Evolutionary conservation across 2,888 invertebrate genomes (phyloP), one percentile per base, ranked within the genome.

Genomic region (Meghimatium bilineatum): DNA sequence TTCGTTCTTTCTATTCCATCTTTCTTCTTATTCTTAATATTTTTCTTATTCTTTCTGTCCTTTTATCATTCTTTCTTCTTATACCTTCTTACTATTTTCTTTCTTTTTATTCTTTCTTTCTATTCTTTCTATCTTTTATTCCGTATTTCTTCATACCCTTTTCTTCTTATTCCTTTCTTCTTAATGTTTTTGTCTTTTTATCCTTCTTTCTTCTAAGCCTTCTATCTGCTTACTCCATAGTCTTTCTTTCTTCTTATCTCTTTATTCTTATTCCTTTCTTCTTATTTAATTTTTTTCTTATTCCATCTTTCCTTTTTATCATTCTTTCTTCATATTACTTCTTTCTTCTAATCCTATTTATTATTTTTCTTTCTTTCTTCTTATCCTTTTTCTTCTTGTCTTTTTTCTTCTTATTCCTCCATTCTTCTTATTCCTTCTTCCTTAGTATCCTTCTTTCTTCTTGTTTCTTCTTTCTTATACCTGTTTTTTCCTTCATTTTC

Each of bases 121-220:
- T 5, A 60, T 60, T 67, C 67, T 79, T 67, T 79, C 67, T 67
- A 29, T 79, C 79, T 67, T 44, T 79, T 49, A 26, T 2, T 78
- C 66, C 14, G 38, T 38, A 66, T 78, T n/a, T 66, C 66, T 66
- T 38, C 26, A 17, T 29, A n/a, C 52, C 23, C 44, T 26, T 60
- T 63, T 34, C 23, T 38, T 14, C 26, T 5, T 60, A 17, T 26
- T 23, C 60, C 26, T 60, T 26, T 26, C 23, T 26, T 23, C 60
- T 23, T 26, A 60, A 5, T 60, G 17, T 10, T 26, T 60, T 26
- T 23, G n/a, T n/a, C n/a, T n/a, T n/a, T n/a, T n/a, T n/a, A n/a
- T n/a, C n/a, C n/a, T n/a, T n/a, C n/a, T n/a, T n/a, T n/a, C n/a
- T n/a, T n/a, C n/a, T n/a, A n/a, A n/a, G n/a, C n/a, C n/a, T n/a